Conservation (phyloP, 2,113 vertebrate genomes). For the Nycticebus coucang region DNA sequence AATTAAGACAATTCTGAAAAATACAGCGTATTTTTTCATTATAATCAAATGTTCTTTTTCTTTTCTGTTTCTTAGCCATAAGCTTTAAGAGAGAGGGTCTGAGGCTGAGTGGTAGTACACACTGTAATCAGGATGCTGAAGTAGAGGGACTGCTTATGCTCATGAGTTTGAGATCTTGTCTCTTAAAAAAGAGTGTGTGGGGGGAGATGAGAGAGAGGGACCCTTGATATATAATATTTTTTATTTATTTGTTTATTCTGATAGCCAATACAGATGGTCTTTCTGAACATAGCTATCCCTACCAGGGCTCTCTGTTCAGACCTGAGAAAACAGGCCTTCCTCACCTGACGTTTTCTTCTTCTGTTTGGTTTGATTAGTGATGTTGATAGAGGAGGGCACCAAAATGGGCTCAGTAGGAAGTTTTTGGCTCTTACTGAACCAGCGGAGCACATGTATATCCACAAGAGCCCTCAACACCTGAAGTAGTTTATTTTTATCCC, state of each 20-base stretch:
- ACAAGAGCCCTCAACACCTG: slow-evolving; percentile 58
- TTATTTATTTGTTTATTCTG: neutral
- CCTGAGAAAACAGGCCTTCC: slow-evolving; percentile 1
- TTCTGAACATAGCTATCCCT: neutral
- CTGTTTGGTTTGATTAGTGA: neutral
- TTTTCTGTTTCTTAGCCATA: neutral
- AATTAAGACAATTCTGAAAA: slow-evolving; percentile 37
- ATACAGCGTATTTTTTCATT: neutral
- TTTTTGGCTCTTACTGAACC: neutral
- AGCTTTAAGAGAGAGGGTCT: neutral
- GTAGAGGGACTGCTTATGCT: neutral
- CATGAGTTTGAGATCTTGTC: neutral
- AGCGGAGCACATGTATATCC: slow-evolving; percentile 19
- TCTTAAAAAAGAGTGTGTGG: neutral
- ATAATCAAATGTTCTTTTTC: neutral
- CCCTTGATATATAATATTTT: neutral
- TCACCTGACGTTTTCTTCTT: slow-evolving; percentile 32
- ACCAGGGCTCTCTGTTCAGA: neutral
- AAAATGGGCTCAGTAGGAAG: neutral
- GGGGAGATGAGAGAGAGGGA: no score
- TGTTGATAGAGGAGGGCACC: neutral
- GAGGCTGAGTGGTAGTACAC: neutral
- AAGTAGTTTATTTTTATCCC: slow-evolving; percentile 52
- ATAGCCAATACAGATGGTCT: neutral
- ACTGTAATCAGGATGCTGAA: neutral